phyloP scores from a whole-genome alignment of 2,797 vertebrate species.

The Enteromius paludinosus region DNA sequence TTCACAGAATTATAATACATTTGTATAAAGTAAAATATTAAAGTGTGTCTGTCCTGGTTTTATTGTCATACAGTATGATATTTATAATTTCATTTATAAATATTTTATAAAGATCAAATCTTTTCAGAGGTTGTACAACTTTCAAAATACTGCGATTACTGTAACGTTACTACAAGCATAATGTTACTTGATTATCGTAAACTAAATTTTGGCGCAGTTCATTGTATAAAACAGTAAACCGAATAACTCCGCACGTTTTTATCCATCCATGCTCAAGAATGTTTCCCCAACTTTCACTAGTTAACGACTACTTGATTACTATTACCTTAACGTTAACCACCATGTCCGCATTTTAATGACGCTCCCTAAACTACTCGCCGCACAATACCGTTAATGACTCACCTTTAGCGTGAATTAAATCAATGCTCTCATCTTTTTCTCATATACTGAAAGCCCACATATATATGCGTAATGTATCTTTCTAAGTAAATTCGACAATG shows the following conservation, averaged over 20 bases:
- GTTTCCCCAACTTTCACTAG: background rate
- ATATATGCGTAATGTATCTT: background rate
- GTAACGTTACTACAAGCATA: background rate
- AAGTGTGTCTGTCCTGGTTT: background rate
- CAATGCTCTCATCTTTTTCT: background rate
- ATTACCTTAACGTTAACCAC: constrained; percentile 51
- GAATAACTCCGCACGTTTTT: background rate
- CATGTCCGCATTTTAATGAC: constrained; percentile 59
- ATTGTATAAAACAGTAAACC: background rate
- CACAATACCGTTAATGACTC: constrained; percentile 8
- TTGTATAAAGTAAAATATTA: background rate
- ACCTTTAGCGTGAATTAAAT: constrained; percentile 31
- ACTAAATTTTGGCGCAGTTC: background rate
- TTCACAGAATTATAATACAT: background rate
- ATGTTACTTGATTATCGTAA: background rate
- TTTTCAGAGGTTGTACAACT: background rate
- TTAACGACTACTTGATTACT: background rate
- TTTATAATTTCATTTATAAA: background rate
- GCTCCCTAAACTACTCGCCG: constrained; percentile 54
- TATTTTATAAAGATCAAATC: background rate
- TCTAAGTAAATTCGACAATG: background rate
- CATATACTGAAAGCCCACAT: background rate
- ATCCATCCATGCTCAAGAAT: background rate
- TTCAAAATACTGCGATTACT: background rate
- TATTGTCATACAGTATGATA: background rate